Conservation (phyloP, 2,888 invertebrate genomes). For the Ommatoiulus sabulosus region DNA sequence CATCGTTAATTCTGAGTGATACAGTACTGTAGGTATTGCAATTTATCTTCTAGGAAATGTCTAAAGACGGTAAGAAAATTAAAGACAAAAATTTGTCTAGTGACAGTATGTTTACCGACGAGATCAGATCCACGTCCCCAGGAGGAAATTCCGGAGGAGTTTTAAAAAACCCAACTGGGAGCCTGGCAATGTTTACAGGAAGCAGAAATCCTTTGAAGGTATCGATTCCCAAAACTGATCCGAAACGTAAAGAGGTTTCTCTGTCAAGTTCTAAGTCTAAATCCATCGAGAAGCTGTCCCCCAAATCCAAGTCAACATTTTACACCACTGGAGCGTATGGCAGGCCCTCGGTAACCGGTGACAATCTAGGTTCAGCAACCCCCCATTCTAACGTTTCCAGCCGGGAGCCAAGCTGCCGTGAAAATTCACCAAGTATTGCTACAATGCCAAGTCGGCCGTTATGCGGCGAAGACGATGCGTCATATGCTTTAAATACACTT, state of each 20-base stretch:
- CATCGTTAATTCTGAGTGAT: too few species aligned
- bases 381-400: neutral
- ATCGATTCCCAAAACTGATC: neutral
- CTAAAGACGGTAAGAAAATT: slow-evolving; percentile 13
- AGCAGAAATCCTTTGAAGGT: neutral
- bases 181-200: neutral
- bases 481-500: neutral
- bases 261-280: neutral
- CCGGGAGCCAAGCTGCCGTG: neutral
- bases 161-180: neutral
- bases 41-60: neutral
- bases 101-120: neutral
- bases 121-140: neutral
- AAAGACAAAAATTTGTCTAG: slow-evolving; percentile 15
- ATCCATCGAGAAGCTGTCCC: neutral
- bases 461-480: neutral
- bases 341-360: neutral
- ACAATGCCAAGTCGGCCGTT: neutral
- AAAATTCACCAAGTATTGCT: neutral
- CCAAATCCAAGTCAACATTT: neutral
- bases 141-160: neutral
- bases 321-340: neutral
- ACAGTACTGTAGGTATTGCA: too few species aligned
- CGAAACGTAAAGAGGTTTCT: neutral
- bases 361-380: neutral